These are phyloP conservation scores for Athrips mouffetella DNA, from an alignment of 2,888 invertebrate species.

Conservation along the genomic window DNA sequence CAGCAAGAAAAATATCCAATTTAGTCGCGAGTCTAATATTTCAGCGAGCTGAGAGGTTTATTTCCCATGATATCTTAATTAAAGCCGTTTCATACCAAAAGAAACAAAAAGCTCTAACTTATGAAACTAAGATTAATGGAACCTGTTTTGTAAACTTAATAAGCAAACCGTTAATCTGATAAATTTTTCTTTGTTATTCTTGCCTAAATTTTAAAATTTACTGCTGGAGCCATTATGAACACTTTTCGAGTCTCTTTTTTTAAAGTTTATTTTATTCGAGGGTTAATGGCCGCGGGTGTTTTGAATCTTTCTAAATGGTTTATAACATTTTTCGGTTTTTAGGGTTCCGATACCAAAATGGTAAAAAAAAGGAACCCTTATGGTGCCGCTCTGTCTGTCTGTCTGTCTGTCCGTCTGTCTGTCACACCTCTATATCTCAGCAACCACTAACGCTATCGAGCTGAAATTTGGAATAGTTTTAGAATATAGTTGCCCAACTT, in stretches of 20 bases:
- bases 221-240: background rate
- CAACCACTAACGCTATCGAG: too few relatives aligned
- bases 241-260: background rate
- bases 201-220: slow-evolving; percentile 5
- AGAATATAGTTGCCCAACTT: too few relatives aligned
- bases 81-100: slow-evolving; percentile 56
- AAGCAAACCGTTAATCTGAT: slow-evolving; percentile 38
- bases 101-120: slow-evolving; percentile 54
- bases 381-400: too few relatives aligned
- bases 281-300: background rate
- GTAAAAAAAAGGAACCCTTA: too few relatives aligned
- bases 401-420: too few relatives aligned
- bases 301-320: too few relatives aligned
- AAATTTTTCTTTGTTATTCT: slow-evolving; percentile 5
- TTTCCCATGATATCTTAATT: slow-evolving; percentile 73
- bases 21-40: slow-evolving; percentile 50
- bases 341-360: too few relatives aligned
- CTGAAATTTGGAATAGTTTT: too few relatives aligned
- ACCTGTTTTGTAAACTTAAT: slow-evolving; percentile 59
- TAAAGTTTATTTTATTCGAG: background rate
- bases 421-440: too few relatives aligned
- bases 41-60: slow-evolving; percentile 55
- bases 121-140: slow-evolving; percentile 69
- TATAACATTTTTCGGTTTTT: too few relatives aligned
- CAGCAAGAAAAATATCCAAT: slow-evolving; percentile 42